Base-by-base conservation (phyloP, 2,113 vertebrate genomes). In the Tenebrosternarchus preto region DNA sequence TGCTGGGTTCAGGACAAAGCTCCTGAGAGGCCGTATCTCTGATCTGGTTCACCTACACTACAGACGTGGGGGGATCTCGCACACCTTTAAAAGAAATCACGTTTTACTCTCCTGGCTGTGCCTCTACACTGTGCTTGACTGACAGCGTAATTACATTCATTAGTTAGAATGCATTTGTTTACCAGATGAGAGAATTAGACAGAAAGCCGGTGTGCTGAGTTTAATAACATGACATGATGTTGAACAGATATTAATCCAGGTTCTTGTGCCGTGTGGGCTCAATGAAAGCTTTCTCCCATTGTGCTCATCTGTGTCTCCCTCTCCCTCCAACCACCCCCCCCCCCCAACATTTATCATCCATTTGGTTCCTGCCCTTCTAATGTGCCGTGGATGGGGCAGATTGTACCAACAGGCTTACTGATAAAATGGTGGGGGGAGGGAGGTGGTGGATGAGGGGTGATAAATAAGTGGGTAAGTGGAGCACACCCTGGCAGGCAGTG, bases 401-500 rank as follows among this genome's bases (percentile, higher is more conserved):
- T 88, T 86, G 82, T 89, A 90, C 85, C 86, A 89, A 88, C 87
- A 76, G 90, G 84, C 89, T 88, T 91, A 95, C 88, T 89, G 85
- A 88, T 90, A 90, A 84, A 87, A 89, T 84, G 83, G 86, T 36
- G 36, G 80, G 70, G 31, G 75, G 64, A 68, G 67, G 64, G 67
- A 36, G 53, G 91, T 91, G 93, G 93, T 94, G 95, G 93, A 93
- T 91, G 74, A 76, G 69, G 50, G 53, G 91, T 91, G 93, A 93
- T 94, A 95, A 93, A 93, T 91, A 78, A 76, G 69, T 78, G 71
- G 31, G 76, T 77, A 81, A 78, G 69, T 81, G 91, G 90, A 87
- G 61, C 90, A 90, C 89, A 93, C 92, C 93, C 93, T 94, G 93
- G 90, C 90, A 88, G 75, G 87, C 91, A 93, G 94, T 91, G 85